Conservation (phyloP, 2,797 vertebrate genomes). For the Alca torda region DNA sequence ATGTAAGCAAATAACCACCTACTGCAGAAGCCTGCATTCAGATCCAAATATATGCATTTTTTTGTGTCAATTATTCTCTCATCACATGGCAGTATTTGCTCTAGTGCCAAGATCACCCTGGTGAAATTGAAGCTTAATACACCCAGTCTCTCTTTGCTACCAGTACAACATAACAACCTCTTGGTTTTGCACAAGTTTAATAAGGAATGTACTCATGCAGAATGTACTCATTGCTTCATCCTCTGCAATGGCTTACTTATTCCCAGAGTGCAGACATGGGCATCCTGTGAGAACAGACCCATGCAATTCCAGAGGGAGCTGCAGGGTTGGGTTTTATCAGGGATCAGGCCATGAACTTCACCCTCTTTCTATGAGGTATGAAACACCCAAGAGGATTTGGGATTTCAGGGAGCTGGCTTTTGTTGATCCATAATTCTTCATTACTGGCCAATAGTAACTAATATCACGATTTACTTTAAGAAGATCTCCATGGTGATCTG, state of each 20-base stretch:
- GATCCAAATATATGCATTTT: not conserved
- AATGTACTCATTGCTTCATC: not conserved
- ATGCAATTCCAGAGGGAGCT: not conserved
- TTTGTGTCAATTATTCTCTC: not conserved
- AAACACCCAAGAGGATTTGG: not conserved
- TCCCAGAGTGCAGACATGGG: not conserved
- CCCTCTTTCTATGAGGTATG: not conserved
- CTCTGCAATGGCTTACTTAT: not conserved
- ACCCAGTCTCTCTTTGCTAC: not conserved
- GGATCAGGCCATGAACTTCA: not conserved
- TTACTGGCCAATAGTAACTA: not conserved
- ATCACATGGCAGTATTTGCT: not conserved
- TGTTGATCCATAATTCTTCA: not conserved
- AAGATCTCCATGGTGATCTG: constrained; percentile 61
- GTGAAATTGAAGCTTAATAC: not conserved
- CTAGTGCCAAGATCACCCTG: not conserved
- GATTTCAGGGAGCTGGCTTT: not conserved
- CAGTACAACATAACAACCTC: not conserved
- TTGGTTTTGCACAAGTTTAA: not conserved
- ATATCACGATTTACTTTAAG: constrained; percentile 27
- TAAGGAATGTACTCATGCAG: not conserved
- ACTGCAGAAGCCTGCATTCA: not conserved
- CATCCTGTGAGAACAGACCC: not conserved
- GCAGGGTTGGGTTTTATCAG: not conserved
- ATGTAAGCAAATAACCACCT: not conserved